Evolutionary conservation across 2,888 invertebrate genomes (phyloP).

Genomic region (Ceriagrion tenellum): DNA sequence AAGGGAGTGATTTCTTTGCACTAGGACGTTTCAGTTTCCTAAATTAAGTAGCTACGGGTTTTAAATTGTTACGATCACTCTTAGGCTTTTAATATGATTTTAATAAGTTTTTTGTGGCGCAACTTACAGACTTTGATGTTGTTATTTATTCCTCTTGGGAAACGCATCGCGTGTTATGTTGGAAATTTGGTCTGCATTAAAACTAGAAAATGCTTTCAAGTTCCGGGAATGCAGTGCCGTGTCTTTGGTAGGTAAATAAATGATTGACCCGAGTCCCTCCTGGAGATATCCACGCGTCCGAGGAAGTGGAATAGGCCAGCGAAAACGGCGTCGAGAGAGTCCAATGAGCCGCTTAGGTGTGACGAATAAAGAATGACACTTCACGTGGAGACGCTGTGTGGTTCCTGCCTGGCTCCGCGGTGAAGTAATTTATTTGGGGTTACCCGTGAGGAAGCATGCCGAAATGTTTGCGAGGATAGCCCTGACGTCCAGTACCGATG

Average conservation of each 20-base stretch:
- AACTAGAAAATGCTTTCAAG: too few species aligned
- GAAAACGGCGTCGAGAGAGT: not conserved
- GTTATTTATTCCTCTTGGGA: too few species aligned
- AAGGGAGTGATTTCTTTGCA: not conserved
- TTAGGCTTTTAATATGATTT: too few species aligned
- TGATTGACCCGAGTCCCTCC: not conserved
- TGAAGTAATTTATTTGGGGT: not conserved
- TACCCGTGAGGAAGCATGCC: not conserved
- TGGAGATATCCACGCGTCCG: not conserved
- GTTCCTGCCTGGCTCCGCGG: not conserved
- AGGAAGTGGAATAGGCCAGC: conserved; percentile 50
- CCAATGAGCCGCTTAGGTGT: not conserved
- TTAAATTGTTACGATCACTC: too few species aligned
- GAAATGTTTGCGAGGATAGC: not conserved
- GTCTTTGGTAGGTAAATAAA: not conserved
- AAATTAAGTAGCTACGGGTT: not conserved
- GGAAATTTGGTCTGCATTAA: not conserved
- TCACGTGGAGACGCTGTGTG: not conserved
- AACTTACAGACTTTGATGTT: too few species aligned
- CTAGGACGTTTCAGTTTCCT: not conserved
- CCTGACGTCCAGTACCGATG: not conserved
- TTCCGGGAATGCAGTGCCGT: too few species aligned
- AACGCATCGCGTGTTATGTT: too few species aligned
- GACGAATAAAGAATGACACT: not conserved
- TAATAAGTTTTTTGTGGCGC: too few species aligned